Percentiles rank a stretch among this genome's conserved stretches.
These are phyloP conservation scores for Clostera curtula DNA, from an alignment of 2,888 invertebrate species.

Conservation along the genomic window DNA sequence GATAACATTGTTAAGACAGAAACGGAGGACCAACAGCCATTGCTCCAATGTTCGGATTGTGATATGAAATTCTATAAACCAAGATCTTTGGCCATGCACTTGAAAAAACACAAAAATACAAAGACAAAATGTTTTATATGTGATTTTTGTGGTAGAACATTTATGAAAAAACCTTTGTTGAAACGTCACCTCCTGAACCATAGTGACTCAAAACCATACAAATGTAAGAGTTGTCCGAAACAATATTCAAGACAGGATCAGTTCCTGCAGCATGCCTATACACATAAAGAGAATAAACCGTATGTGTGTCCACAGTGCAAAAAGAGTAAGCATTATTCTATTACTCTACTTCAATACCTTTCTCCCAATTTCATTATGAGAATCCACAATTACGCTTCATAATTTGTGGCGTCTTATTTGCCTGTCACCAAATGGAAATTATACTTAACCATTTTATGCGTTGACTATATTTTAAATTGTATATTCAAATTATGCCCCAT, in stretches of 20 bases:
- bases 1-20: slow-evolving; percentile 29
- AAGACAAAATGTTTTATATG: slow-evolving; percentile 48
- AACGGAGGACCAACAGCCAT: slow-evolving; percentile 17
- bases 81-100: slow-evolving; percentile 60
- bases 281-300: slow-evolving; percentile 73
- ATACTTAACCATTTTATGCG: no score
- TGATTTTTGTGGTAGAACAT: slow-evolving; percentile 62
- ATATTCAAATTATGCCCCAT: slow-evolving; percentile 3
- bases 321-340: slow-evolving; percentile 55
- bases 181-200: slow-evolving; percentile 72
- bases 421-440: no score
- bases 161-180: slow-evolving; percentile 47
- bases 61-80: slow-evolving; percentile 65
- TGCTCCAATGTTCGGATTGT: slow-evolving; percentile 67
- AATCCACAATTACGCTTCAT: no score
- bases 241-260: slow-evolving; percentile 74
- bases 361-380: no score
- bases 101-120: slow-evolving; percentile 41
- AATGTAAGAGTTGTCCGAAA: slow-evolving; percentile 74
- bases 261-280: slow-evolving; percentile 72
- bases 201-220: slow-evolving; percentile 59
- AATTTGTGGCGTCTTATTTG: no score
- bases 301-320: slow-evolving; percentile 74
- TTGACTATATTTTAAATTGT: neutral
- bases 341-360: slow-evolving; percentile 1